Conservation (phyloP, 2,888 invertebrate species). For the Drosophila paracracens region DNA sequence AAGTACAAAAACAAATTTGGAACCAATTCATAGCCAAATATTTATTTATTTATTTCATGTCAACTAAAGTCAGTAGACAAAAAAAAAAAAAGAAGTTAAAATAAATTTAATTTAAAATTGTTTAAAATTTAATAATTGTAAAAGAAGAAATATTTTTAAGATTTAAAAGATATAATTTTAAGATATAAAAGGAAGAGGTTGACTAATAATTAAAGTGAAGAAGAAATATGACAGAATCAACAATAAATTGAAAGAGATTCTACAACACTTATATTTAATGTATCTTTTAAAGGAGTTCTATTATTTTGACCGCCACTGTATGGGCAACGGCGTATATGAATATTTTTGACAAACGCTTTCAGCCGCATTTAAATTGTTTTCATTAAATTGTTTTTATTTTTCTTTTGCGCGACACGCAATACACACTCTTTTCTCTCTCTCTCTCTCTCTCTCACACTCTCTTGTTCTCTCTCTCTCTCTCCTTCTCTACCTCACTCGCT, state of each 20-base stretch:
- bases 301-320: not conserved
- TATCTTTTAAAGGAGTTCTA: not conserved
- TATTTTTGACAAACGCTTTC: conserved; percentile 55
- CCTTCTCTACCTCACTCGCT: not conserved
- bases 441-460: no score
- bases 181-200: no score
- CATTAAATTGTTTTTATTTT: conserved; percentile 43
- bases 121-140: no score
- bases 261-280: not conserved
- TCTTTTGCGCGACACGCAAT: conserved; percentile 5
- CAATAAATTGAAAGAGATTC: not conserved
- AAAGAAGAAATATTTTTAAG: no score
- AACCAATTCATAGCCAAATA: not conserved
- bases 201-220: not conserved
- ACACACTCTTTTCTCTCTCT: not conserved
- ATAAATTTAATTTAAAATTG: no score
- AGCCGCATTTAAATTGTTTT: conserved; percentile 41
- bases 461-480: no score
- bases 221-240: not conserved
- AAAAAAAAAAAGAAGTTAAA: no score
- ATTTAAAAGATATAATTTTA: no score
- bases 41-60: no score
- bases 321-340: conserved; percentile 36
- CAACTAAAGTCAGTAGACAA: no score
- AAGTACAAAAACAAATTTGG: not conserved